These are phyloP conservation scores for Hoplodrina ambigua DNA, from an alignment of 2,888 invertebrate species.

Conservation along the genomic window DNA sequence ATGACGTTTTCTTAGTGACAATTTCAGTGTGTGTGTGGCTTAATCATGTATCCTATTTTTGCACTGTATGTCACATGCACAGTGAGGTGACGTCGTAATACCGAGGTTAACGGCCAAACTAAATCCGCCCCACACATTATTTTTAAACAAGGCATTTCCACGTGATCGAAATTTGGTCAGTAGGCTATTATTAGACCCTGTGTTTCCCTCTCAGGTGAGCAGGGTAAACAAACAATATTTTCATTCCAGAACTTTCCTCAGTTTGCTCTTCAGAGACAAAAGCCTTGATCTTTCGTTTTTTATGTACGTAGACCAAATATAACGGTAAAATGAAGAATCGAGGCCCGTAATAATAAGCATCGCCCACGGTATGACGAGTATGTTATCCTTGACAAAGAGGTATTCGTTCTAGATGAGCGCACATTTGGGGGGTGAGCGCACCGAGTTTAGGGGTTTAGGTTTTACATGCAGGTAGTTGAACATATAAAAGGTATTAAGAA, in stretches of 20 bases:
- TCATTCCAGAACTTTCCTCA: background rate
- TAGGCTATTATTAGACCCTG: background rate
- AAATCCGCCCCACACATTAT: too few species aligned
- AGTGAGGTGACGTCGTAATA: too few species aligned
- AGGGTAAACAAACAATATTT: background rate
- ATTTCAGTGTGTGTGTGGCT: too few species aligned
- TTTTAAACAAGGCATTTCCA: too few species aligned
- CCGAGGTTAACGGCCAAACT: too few species aligned
- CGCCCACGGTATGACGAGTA: constrained; percentile 59
- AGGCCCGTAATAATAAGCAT: constrained; percentile 60
- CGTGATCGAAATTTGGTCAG: too few species aligned
- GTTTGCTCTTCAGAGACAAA: background rate
- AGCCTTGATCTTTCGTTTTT: constrained; percentile 21
- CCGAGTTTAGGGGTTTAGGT: background rate
- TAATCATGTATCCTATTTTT: too few species aligned
- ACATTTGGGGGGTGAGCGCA: background rate
- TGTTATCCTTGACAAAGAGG: constrained; percentile 3
- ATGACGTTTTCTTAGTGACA: too few species aligned
- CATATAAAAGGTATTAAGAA: too few species aligned
- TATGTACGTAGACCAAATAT: constrained; percentile 39
- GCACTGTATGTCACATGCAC: too few species aligned
- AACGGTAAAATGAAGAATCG: constrained; percentile 47
- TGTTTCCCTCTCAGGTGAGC: background rate
- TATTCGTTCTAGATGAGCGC: constrained; percentile 24
- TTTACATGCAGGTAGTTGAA: too few species aligned